phyloP scores from a whole-genome alignment of 2,797 vertebrate genomes.

The Parauchenoglanis punctatus region DNA sequence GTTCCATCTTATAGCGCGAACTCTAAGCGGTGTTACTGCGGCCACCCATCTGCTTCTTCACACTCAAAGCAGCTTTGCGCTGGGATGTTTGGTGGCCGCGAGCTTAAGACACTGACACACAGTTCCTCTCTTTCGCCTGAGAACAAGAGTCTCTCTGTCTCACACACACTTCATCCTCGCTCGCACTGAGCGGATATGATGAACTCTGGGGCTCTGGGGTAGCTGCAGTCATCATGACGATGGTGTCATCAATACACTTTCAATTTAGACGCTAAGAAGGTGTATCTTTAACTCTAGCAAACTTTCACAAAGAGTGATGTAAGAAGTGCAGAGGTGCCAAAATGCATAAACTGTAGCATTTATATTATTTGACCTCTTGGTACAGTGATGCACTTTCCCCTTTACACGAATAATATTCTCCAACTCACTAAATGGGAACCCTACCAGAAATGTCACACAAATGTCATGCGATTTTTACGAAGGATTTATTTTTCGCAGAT shows the following conservation, averaged over 20 bases:
- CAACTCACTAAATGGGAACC: no score
- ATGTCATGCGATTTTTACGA: no score
- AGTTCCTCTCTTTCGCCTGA: background rate
- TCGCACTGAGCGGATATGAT: background rate
- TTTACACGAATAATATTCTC: no score
- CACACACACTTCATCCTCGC: background rate
- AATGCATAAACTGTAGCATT: no score
- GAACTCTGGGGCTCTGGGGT: background rate
- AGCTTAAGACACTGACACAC: background rate
- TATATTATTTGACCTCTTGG: no score
- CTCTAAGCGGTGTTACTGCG: background rate
- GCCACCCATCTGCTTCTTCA: background rate
- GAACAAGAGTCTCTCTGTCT: background rate
- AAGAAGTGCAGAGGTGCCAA: background rate
- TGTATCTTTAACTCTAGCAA: background rate
- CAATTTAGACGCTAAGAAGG: background rate
- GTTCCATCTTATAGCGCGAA: background rate
- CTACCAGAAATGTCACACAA: no score
- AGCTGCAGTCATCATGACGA: background rate
- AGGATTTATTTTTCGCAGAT: background rate
- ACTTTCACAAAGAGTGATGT: background rate
- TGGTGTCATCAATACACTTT: background rate
- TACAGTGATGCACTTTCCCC: no score
- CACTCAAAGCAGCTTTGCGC: background rate
- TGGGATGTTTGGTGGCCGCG: background rate